Evolutionary conservation across 1,140 invertebrate genomes (phyloP).

Genomic region (Drosophila mauritiana): DNA sequence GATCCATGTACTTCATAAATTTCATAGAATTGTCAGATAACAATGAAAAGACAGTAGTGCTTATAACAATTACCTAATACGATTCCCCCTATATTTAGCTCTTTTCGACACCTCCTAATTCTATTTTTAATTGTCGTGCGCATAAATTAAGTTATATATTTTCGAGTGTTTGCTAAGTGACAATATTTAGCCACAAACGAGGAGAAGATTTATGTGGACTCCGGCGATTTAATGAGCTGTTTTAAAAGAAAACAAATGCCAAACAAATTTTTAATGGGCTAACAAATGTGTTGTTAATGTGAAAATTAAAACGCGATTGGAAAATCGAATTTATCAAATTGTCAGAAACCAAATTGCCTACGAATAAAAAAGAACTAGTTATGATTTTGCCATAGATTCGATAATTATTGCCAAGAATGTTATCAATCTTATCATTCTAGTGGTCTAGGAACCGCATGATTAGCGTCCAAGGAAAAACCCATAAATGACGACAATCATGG

Average conservation of each 20-base stretch:
- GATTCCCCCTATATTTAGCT: background rate
- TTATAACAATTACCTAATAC: background rate
- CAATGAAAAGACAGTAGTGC: too few species aligned
- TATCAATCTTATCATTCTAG: constrained; percentile 6
- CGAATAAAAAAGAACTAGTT: background rate
- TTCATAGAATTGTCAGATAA: too few species aligned
- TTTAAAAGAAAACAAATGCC: constrained; percentile 2
- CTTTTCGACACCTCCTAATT: constrained; percentile 10
- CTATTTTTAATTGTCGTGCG: constrained; percentile 46
- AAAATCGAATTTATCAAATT: constrained; percentile 10
- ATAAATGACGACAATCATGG: background rate
- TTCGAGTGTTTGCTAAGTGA: constrained; percentile 18
- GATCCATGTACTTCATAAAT: too few species aligned
- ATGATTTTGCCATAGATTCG: background rate
- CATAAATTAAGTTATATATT: constrained; percentile 35
- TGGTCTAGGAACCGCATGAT: constrained; percentile 2
- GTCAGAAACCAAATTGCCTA: background rate
- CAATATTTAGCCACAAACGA: constrained; percentile 33
- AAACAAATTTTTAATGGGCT: constrained; percentile 36
- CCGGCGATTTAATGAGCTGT: constrained; percentile 10
- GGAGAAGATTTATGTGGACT: constrained; percentile 25
- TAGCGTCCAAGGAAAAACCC: background rate
- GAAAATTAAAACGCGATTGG: constrained; percentile 17
- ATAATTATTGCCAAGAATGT: constrained; percentile 5
- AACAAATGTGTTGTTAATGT: constrained; percentile 35